A percentile compares a stretch with the other conserved stretches of the same genome.
These are phyloP conservation scores for Aleiodes alternator DNA, from an alignment of 2,888 invertebrate species.

Conservation along the genomic window DNA sequence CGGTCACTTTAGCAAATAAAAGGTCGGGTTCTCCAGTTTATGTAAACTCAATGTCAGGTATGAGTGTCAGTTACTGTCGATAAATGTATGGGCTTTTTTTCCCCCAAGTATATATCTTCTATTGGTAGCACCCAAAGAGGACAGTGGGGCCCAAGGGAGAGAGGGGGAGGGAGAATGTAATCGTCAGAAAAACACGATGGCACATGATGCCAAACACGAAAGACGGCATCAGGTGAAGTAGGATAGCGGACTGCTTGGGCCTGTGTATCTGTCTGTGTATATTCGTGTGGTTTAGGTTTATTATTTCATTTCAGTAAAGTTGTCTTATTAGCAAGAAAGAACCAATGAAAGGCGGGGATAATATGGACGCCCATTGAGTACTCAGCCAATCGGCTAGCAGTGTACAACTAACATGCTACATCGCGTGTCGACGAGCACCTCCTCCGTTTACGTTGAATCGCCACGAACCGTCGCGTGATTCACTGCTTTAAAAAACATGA, in stretches of 20 bases:
- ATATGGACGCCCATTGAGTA: conserved; percentile 70
- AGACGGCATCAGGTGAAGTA: conserved; percentile 8
- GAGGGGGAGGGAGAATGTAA: conserved; percentile 35
- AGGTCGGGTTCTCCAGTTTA: conserved; percentile 39
- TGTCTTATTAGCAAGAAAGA: conserved; percentile 69
- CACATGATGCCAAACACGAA: conserved; percentile 38
- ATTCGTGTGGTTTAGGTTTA: conserved; percentile 60
- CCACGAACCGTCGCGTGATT: conserved; percentile 56
- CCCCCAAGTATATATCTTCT: conserved; percentile 17
- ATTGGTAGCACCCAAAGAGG: conserved; percentile 16
- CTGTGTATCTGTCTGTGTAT: conserved; percentile 8
- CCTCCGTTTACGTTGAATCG: conserved; percentile 67
- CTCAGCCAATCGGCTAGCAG: conserved; percentile 66
- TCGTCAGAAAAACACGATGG: conserved; percentile 32
- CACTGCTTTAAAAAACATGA: conserved; percentile 50
- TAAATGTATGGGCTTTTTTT: conserved; percentile 34
- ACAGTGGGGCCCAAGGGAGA: too few relatives aligned
- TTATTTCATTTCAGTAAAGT: conserved; percentile 72
- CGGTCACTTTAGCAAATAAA: conserved; percentile 53
- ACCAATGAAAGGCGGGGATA: conserved; percentile 71
- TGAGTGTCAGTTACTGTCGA: conserved; percentile 5
- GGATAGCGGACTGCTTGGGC: conserved; percentile 43
- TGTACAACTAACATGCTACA: conserved; percentile 69
- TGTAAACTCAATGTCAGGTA: neutral
- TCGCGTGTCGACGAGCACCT: conserved; percentile 74